These are phyloP conservation scores for Augochlorella aurata DNA, from an alignment of 2,888 invertebrate species.

Conservation along the genomic window DNA sequence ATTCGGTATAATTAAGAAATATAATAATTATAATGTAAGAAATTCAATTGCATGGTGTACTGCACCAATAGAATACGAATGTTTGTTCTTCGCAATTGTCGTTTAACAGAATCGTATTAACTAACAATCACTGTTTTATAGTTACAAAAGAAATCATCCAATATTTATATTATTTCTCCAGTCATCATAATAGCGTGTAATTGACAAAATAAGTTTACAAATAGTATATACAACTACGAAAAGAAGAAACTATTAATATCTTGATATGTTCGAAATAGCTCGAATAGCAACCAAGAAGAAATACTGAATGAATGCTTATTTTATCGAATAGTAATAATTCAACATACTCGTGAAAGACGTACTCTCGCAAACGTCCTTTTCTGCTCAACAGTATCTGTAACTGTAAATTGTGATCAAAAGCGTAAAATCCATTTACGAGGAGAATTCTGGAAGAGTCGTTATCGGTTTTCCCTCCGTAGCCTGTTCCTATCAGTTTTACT, in stretches of 20 bases:
- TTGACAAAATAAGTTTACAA: no score
- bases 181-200: no score
- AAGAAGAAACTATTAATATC: background rate
- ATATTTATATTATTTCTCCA: background rate
- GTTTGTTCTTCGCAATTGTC: background rate
- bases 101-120: background rate
- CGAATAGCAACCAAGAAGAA: background rate
- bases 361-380: constrained; percentile 6
- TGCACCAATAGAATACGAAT: background rate
- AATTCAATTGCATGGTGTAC: background rate
- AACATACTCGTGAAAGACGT: background rate
- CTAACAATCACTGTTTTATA: background rate
- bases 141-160: background rate
- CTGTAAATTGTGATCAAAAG: constrained; percentile 28
- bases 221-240: background rate
- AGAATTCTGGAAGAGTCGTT: constrained; percentile 53
- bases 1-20: background rate
- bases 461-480: constrained; percentile 44
- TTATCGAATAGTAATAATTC: background rate
- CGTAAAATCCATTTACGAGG: constrained; percentile 53
- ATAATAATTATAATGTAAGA: no score
- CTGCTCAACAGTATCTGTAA: constrained; percentile 19
- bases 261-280: background rate
- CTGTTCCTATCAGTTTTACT: constrained; percentile 42
- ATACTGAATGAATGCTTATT: background rate